A percentile compares a stretch with the other conserved stretches of the same genome.
Conservation (phyloP, 37 sponge, comb jelly and placozoan genomes). For the Hexactinellida sp. region DNA sequence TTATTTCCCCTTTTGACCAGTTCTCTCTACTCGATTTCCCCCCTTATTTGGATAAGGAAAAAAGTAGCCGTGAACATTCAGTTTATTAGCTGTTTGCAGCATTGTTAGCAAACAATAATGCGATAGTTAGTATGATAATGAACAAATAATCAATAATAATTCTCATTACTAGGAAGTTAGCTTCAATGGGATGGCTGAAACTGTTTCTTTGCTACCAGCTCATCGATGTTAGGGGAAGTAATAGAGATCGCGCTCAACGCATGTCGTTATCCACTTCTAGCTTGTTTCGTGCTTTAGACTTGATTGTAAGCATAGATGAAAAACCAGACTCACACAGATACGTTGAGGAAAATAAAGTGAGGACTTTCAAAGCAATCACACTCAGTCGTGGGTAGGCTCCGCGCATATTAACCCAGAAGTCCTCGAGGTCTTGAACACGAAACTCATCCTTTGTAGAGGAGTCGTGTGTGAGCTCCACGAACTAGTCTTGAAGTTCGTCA, state of each 20-base stretch:
- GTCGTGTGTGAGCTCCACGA: background rate
- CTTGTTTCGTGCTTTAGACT: background rate
- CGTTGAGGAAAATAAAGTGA: background rate
- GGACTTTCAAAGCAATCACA: background rate
- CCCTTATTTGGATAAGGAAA: too few species aligned
- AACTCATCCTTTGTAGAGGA: background rate
- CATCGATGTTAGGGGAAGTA: background rate
- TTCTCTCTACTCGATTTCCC: background rate
- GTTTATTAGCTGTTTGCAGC: background rate
- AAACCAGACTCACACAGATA: conserved; percentile 2
- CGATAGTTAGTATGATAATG: background rate
- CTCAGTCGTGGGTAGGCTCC: background rate
- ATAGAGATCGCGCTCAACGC: background rate
- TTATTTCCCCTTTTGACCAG: too few species aligned
- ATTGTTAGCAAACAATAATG: background rate
- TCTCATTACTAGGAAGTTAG: background rate
- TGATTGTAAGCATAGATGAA: background rate
- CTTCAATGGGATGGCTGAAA: background rate
- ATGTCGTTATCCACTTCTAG: background rate
- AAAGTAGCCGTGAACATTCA: background rate
- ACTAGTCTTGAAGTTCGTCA: background rate
- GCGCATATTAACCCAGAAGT: background rate
- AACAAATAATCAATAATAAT: background rate
- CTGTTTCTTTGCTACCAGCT: background rate
- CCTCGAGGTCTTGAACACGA: background rate